A percentile compares a stretch with the other conserved stretches of the same genome.
Conservation (phyloP, 2,888 invertebrate species). For the Danaus chrysippus region DNA sequence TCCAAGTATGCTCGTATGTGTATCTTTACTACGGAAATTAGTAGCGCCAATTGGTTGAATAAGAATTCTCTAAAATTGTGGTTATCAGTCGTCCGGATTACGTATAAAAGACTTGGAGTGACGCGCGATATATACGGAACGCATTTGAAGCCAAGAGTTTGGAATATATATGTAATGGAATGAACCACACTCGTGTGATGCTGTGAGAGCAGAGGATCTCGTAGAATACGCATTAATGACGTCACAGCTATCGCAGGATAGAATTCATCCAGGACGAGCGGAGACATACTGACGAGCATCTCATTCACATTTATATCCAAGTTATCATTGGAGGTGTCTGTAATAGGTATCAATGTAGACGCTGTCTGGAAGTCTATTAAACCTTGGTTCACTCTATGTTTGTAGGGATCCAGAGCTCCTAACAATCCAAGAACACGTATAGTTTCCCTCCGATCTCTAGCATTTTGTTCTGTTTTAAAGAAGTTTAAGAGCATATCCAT, state of each 20-base stretch:
- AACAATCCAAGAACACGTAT: constrained; percentile 96
- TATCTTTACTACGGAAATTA: constrained; percentile 97
- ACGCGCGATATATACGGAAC: constrained; percentile 96
- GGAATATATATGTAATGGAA: constrained; percentile 97
- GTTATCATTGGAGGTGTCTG: constrained; percentile 81
- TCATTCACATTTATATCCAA: constrained; percentile 87
- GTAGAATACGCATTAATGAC: constrained; percentile 95
- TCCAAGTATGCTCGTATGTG: constrained; percentile 97
- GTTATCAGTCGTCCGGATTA: constrained; percentile 91
- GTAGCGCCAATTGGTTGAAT: constrained; percentile 94
- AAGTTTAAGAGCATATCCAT: constrained; percentile 95
- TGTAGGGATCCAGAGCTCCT: constrained; percentile 98
- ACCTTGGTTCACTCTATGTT: constrained; percentile 96
- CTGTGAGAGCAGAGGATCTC: constrained; percentile 92
- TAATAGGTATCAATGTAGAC: constrained; percentile 88
- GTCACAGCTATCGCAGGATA: constrained; percentile 98
- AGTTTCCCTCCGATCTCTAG: constrained; percentile 91
- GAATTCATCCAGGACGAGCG: constrained; percentile 93
- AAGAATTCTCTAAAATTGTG: constrained; percentile 92
- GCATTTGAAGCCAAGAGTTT: constrained; percentile 95
- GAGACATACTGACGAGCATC: constrained; percentile 96
- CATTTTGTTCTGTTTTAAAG: constrained; percentile 96
- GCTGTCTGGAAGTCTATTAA: constrained; percentile 92
- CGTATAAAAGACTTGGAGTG: constrained; percentile 91
- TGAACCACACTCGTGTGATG: constrained; percentile 97